Base-by-base conservation (phyloP, 2,888 invertebrate genomes). In the Cetonia aurata region DNA sequence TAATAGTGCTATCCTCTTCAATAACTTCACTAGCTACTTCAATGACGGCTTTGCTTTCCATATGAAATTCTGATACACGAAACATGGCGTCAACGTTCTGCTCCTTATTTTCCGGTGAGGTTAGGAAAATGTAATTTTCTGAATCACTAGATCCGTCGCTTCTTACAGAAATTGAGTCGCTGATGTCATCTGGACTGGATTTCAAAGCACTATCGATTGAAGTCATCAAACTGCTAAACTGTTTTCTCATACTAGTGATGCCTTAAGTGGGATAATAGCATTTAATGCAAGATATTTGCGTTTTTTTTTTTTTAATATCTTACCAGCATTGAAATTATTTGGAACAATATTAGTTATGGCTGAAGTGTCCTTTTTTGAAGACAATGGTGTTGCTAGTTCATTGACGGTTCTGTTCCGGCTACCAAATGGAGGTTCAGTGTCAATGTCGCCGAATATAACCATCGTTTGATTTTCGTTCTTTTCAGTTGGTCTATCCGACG, bases 141-240 rank as follows among this genome's bases (percentile, higher is more conserved):
- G 95, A 95, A 85, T 96, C 96, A 0, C 94, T 95, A 76, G 94
- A 95, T 42, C 92, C 91, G 73, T 96, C 96, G 76, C 95, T 95
- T 76, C 90, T 88, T 77, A 92, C 88, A 0, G 93, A 93, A 74
- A 92, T 85, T 0, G 91, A 91, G 80, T 93, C 93, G 79, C 92
- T 92, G 65, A 90, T 89, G 71, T 93, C 92, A 80, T 94, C 94
- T 67, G 92, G 88, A 53, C 88, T 89, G 1, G 89, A 87, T 74
- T 93, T 92, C 69, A 92, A 84, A n/a, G 92, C 95, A 74, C 91
- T 92, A 85, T 95, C 95, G 71, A 95, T 88, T 0, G 94, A 94
- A 67, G 93, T 93, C 89, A 95, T 94, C 44, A 95, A 88, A 71
- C 90, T 93, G 50, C 91, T 91, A 75, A 96, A 89, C 0, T 95